These are phyloP conservation scores for Campylomormyrus numenius DNA, from an alignment of 2,113 vertebrate species.

Conservation along the genomic window DNA sequence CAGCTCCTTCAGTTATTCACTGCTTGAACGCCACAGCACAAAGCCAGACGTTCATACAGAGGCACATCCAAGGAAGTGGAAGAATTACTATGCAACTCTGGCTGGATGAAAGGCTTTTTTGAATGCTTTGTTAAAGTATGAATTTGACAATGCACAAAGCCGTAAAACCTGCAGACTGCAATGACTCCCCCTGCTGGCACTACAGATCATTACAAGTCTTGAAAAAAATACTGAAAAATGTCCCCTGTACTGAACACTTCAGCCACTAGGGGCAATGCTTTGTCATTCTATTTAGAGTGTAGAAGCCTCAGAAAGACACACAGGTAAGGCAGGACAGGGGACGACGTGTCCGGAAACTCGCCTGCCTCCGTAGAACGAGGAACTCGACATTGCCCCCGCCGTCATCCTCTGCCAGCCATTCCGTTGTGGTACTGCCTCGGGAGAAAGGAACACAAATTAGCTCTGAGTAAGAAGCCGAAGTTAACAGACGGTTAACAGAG, in stretches of 20 bases:
- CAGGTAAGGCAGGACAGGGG: neutral
- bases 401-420: conserved; percentile 48
- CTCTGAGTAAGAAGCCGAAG: neutral
- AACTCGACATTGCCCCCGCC: conserved; percentile 46
- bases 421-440: conserved; percentile 26
- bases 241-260: neutral
- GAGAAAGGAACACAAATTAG: neutral
- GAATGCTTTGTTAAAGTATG: neutral
- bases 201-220: neutral
- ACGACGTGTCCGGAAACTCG: neutral
- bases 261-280: neutral
- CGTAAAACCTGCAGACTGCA: neutral
- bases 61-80: neutral
- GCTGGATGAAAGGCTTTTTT: neutral
- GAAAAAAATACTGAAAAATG: neutral
- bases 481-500: neutral
- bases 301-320: neutral
- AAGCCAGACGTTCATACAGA: neutral
- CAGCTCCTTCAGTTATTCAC: neutral
- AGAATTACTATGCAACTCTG: neutral
- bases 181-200: neutral
- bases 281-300: neutral
- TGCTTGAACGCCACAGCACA: neutral
- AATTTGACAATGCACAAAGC: neutral
- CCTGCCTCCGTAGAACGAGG: conserved; percentile 54